These are phyloP conservation scores for Cloeon dipterum DNA, from an alignment of 2,888 invertebrate species.

Conservation along the genomic window DNA sequence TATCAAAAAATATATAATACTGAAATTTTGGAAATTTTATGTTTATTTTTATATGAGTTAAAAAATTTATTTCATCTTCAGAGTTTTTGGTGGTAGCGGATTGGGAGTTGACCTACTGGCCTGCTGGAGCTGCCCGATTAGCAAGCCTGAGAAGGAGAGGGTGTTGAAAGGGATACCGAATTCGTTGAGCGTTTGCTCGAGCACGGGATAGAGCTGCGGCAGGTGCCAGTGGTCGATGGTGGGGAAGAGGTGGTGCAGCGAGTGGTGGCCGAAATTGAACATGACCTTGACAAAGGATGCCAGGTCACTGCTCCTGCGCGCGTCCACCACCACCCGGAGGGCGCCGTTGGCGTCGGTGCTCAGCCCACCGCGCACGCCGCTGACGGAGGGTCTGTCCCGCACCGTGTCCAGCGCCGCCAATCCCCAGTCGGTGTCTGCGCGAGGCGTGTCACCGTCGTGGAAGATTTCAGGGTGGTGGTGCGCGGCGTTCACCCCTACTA, in stretches of 20 bases:
- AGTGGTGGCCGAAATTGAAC: constrained; percentile 54
- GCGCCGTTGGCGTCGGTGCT: no score
- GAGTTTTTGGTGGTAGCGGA: constrained; percentile 5
- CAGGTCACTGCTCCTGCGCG: no score
- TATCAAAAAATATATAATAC: no score
- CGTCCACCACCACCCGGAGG: no score
- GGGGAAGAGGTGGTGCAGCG: constrained; percentile 59
- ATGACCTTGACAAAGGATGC: constrained; percentile 36
- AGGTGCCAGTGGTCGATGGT: constrained; percentile 54
- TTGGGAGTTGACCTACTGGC: constrained; percentile 24
- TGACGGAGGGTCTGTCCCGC: constrained; percentile 42
- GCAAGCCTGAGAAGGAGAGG: constrained; percentile 28
- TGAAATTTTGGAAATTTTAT: no score
- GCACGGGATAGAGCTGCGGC: constrained; percentile 34
- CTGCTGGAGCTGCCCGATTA: constrained; percentile 42
- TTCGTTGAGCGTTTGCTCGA: constrained; percentile 36
- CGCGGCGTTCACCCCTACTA: constrained; percentile 45
- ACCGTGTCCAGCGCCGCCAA: constrained; percentile 49
- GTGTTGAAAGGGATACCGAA: constrained; percentile 26
- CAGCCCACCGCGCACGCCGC: constrained; percentile 23
- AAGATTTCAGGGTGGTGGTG: constrained; percentile 61
- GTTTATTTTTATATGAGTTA: no score
- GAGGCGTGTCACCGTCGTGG: constrained; percentile 49
- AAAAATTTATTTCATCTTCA: no score
- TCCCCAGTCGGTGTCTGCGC: constrained; percentile 45